Percentiles rank a stretch among this genome's conserved stretches.
phyloP scores from a whole-genome alignment of 2,113 vertebrate species.

The Cyanistes caeruleus region DNA sequence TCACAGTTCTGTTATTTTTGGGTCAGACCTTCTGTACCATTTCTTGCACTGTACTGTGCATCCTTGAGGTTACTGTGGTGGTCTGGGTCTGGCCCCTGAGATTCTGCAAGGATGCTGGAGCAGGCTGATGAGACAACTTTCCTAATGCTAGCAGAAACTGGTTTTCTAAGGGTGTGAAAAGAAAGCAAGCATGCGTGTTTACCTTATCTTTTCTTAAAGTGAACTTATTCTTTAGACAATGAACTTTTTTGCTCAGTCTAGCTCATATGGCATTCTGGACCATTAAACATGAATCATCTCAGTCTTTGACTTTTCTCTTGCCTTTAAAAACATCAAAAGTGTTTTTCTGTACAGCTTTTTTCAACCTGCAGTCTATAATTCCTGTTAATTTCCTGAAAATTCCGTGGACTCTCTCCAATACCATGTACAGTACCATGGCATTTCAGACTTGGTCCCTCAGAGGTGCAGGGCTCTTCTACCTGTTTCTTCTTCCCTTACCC shows the following conservation, averaged over 20 bases:
- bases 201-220: background rate
- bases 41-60: background rate
- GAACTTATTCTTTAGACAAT: background rate
- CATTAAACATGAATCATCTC: background rate
- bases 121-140: background rate
- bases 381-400: background rate
- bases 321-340: background rate
- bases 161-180: background rate
- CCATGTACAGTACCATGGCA: accelerated
- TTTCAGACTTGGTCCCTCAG: background rate
- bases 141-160: background rate
- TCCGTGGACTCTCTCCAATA: accelerated
- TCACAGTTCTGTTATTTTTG: background rate
- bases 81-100: background rate
- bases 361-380: background rate
- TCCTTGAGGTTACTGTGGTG: background rate
- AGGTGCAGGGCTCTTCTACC: background rate
- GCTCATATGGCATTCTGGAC: background rate
- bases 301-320: background rate
- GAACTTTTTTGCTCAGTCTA: background rate
- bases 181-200: background rate
- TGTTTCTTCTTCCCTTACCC: background rate
- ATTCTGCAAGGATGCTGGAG: background rate
- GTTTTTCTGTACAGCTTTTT: background rate
- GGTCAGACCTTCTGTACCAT: accelerated